Percentiles rank a stretch among this genome's conserved stretches.
Evolutionary conservation across 2,888 invertebrate species (phyloP).

Genomic region (Taenaris catops): DNA sequence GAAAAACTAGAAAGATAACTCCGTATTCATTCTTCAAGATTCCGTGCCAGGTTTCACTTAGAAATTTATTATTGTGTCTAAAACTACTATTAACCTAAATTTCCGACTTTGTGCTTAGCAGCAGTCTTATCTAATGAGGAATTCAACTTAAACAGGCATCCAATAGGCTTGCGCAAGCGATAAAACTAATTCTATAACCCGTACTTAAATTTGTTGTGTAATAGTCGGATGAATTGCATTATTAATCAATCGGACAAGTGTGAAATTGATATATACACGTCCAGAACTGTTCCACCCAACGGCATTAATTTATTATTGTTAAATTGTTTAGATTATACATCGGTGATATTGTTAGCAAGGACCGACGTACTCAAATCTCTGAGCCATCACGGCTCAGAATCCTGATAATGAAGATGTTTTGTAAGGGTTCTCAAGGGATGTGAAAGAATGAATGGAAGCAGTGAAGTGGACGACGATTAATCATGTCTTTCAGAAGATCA

Average conservation of each 20-base stretch:
- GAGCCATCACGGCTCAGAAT: too few relatives aligned
- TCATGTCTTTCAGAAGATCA: too few relatives aligned
- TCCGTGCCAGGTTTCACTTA: not conserved
- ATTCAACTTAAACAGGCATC: constrained; percentile 6
- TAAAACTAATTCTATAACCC: constrained; percentile 23
- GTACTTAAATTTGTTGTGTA: constrained; percentile 14
- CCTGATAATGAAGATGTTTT: too few relatives aligned
- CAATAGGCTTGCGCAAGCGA: constrained; percentile 4
- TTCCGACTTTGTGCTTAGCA: not conserved
- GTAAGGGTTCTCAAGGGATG: too few relatives aligned
- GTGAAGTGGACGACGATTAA: too few relatives aligned
- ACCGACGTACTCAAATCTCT: too few relatives aligned
- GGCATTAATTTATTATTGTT: too few relatives aligned
- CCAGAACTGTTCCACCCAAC: constrained; percentile 1
- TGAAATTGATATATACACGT: constrained; percentile 18
- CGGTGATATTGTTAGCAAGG: too few relatives aligned
- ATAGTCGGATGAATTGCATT: constrained; percentile 8
- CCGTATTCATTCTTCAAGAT: not conserved
- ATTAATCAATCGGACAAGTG: constrained; percentile 24
- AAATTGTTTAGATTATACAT: too few relatives aligned
- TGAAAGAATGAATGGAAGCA: too few relatives aligned
- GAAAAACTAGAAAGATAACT: too few relatives aligned
- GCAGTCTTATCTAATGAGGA: constrained; percentile 5
- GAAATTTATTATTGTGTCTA: constrained; percentile 1
- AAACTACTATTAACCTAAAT: constrained; percentile 1